Evolutionary conservation across 2,888 invertebrate species (phyloP), one percentile per base, ranked within the genome.

Genomic region (Pheosia gnoma): DNA sequence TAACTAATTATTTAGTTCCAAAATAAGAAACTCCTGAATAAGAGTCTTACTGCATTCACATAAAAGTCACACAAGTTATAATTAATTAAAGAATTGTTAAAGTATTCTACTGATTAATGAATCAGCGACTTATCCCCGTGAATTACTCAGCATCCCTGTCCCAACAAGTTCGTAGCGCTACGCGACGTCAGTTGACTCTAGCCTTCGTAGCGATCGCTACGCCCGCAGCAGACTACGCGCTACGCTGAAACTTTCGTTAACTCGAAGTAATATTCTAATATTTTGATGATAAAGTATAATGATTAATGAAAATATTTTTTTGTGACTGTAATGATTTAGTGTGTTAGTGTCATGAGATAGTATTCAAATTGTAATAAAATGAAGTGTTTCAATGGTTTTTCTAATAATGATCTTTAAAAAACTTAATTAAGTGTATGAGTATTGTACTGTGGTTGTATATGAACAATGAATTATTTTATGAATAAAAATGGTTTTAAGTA

Each of bases 161-260:
- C 41, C 41, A 9, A 37, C 25, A 6, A 37, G 11, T 8, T 39
- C 59, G 45, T 63, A 67, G 9, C 55, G 62, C 25, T 59, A 57
- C 57, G 62, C 25, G 57, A 54, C 53, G 4, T 51, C 82, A 84
- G 84, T 84, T 75, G 67, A 52, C 64, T 71, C 71, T 75, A 77
- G 77, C 74, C 61, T 57, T 66, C 81, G 84, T 83, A 85, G 83
- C 76, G 66, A 58, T 63, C 79, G 84, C 81, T 84, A 82, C 84
- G 78, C 63, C 56, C 62, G 45, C 70, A 70, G 72, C 74, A 70
- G 60, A 65, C 71, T 72, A 76, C 78, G 63, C 10, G 63, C 69
- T 64, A 74, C 74, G 81, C 71, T 70, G 70, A 80, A 82, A 78
- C 80, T 82, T 47, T 47, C 47, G 47, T 5, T 47, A 25, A n/a